These are phyloP conservation scores for Byasa hedistus DNA, from an alignment of 2,888 invertebrate genomes.

Conservation along the genomic window DNA sequence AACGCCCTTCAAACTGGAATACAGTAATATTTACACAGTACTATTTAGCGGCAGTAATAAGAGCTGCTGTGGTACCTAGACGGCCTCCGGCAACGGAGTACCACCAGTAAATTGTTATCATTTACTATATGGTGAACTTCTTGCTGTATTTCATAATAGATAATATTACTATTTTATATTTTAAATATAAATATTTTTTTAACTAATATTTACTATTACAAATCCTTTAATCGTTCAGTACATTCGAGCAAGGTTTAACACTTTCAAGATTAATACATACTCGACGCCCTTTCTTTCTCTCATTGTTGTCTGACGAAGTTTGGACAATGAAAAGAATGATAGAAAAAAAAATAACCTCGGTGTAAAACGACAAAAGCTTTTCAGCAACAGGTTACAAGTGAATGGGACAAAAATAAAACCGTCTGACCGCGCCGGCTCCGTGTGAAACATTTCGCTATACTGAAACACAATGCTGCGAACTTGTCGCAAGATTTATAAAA, in stretches of 20 bases:
- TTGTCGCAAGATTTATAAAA: neutral
- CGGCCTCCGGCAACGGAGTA: no score
- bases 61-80: no score
- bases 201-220: no score
- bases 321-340: neutral
- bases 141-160: no score
- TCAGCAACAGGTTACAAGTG: slow-evolving; percentile 20
- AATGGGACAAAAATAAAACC: slow-evolving; percentile 3
- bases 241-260: neutral
- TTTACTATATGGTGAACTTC: no score
- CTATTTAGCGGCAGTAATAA: no score
- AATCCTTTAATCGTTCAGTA: no score
- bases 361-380: slow-evolving; percentile 10
- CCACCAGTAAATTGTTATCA: no score
- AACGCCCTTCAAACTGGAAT: no score
- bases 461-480: neutral
- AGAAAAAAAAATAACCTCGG: neutral
- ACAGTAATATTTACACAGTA: no score
- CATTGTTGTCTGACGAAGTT: slow-evolving; percentile 9
- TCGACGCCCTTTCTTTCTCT: neutral
- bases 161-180: no score
- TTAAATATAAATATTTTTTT: no score
- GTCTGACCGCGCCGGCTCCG: slow-evolving; percentile 2
- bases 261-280: neutral
- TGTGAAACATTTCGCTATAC: neutral